Evolutionary conservation across 2,888 invertebrate genomes (phyloP).

Genomic region (Micoletzkya japonica): DNA sequence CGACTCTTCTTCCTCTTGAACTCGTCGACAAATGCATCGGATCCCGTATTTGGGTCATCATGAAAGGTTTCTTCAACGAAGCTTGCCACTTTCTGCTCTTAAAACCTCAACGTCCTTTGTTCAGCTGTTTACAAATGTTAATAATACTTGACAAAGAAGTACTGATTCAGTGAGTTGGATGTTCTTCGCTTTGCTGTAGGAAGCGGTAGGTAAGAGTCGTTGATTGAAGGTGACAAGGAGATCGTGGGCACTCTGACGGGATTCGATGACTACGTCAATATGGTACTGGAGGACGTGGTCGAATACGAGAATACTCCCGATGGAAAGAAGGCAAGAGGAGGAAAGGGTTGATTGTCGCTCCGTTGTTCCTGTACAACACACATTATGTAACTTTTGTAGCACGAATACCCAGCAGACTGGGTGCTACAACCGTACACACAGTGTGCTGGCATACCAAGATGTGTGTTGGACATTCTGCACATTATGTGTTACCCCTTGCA

Average conservation of each 20-base stretch:
- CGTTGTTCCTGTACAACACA: not conserved
- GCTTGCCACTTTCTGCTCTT: not conserved
- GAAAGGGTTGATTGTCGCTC: not conserved
- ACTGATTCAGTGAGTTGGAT: too few species aligned
- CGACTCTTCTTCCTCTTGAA: slow-evolving; percentile 71
- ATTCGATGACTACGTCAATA: slow-evolving; percentile 63
- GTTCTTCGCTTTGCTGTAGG: too few species aligned
- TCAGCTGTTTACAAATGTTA: too few species aligned
- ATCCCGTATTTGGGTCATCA: slow-evolving; percentile 96
- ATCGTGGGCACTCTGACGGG: slow-evolving; percentile 93
- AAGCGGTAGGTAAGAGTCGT: too few species aligned
- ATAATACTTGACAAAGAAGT: too few species aligned
- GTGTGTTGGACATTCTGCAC: too few species aligned
- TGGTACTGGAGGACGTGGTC: slow-evolving; percentile 60
- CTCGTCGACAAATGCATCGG: slow-evolving; percentile 99
- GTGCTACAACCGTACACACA: too few species aligned
- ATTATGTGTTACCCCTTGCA: too few species aligned
- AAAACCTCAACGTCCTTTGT: too few species aligned
- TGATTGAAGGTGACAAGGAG: slow-evolving; percentile 79
- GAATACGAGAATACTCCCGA: slow-evolving; percentile 77
- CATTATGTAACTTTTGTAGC: too few species aligned
- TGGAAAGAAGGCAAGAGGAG: slow-evolving; percentile 21
- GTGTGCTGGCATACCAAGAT: too few species aligned
- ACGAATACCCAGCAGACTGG: too few species aligned
- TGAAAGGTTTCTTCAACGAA: slow-evolving; percentile 85